A percentile compares a stretch with the other conserved stretches of the same genome.
Evolutionary conservation across 2,113 vertebrate species (phyloP).

Genomic region (Penelope pileata): DNA sequence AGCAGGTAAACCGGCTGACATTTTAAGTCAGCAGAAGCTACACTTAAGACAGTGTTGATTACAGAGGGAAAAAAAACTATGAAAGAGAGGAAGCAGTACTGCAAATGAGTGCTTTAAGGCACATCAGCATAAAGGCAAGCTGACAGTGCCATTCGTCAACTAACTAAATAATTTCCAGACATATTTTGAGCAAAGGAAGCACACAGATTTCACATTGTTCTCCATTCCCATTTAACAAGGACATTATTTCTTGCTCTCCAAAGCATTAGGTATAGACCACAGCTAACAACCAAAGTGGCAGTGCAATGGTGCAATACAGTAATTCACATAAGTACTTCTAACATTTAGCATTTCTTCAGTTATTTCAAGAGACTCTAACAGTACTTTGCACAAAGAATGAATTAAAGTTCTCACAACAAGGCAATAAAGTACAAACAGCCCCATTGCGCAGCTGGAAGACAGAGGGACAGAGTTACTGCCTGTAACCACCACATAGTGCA

Average conservation of each 20-base stretch:
- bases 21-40: background rate
- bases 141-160: background rate
- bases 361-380: background rate
- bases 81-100: background rate
- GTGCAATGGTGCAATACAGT: background rate
- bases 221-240: background rate
- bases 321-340: background rate
- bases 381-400: background rate
- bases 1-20: background rate
- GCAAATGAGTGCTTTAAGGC: background rate
- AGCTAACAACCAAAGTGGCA: background rate
- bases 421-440: background rate
- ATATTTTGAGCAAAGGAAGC: background rate
- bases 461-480: background rate
- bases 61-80: background rate
- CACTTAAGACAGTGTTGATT: background rate
- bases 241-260: background rate
- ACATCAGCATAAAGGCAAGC: background rate
- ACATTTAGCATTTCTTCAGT: background rate
- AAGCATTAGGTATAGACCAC: background rate
- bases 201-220: background rate
- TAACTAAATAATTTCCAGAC: background rate
- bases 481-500: background rate
- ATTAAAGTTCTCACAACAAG: background rate
- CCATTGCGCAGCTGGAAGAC: background rate